Conservation (phyloP, 1,140 invertebrate species). For the Danaus melanippus region DNA sequence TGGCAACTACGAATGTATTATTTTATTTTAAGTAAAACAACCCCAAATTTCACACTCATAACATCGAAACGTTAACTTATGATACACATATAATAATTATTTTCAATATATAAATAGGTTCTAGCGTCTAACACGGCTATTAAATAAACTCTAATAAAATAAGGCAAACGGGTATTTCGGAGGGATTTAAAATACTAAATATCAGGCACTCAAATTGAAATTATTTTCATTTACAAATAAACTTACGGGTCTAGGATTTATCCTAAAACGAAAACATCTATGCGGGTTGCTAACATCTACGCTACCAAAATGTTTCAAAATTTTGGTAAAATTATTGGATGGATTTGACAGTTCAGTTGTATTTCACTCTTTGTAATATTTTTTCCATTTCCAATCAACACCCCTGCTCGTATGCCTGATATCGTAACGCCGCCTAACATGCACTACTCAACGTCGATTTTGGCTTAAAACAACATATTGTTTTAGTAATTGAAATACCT, state of each 20-base stretch:
- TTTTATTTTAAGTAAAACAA: slow-evolving; percentile 14
- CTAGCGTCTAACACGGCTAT: slow-evolving; percentile 45
- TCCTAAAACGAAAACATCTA: slow-evolving; percentile 16
- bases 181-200: slow-evolving; percentile 53
- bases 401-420: no score
- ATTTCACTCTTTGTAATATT: no score
- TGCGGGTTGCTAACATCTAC: slow-evolving; percentile 12
- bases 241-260: slow-evolving; percentile 32
- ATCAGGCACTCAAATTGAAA: slow-evolving; percentile 63
- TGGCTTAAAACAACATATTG: no score
- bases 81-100: slow-evolving; percentile 27
- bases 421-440: no score
- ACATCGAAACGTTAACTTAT: slow-evolving; percentile 31
- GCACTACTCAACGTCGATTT: no score
- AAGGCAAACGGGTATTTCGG: slow-evolving; percentile 65
- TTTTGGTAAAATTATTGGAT: slow-evolving; percentile 37
- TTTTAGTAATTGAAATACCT: no score
- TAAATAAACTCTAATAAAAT: slow-evolving; percentile 63
- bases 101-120: slow-evolving; percentile 41
- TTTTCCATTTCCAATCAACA: no score
- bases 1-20: slow-evolving; percentile 3
- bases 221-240: slow-evolving; percentile 30
- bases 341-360: slow-evolving; percentile 25
- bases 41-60: slow-evolving; percentile 14
- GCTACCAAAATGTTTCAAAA: slow-evolving; percentile 12